Evolutionary conservation across 2,113 vertebrate species (phyloP).

Genomic region (Macrotus californicus): DNA sequence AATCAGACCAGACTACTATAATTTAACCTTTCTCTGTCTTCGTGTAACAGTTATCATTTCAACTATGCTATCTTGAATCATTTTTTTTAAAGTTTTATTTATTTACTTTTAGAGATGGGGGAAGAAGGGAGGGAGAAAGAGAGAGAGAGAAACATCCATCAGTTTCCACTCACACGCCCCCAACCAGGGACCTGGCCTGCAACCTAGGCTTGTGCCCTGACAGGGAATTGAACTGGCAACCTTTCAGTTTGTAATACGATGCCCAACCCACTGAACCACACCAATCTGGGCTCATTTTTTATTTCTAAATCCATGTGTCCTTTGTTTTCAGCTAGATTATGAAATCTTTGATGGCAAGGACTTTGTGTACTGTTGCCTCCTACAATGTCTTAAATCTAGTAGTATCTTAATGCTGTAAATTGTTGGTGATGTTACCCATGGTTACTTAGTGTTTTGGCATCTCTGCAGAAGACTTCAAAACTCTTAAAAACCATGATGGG

Average conservation of each 20-base stretch:
- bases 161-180: no score
- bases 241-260: no score
- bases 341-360: background rate
- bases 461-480: background rate
- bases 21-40: slow-evolving; percentile 19
- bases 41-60: background rate
- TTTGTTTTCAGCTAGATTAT: slow-evolving; percentile 1
- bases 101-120: no score
- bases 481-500: background rate
- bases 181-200: no score
- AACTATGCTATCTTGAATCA: background rate
- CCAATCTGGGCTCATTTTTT: background rate
- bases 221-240: no score
- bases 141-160: no score
- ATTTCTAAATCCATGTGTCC: slow-evolving; percentile 19
- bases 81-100: background rate
- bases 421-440: background rate
- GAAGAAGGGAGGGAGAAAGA: no score
- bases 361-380: background rate
- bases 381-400: background rate
- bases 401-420: background rate
- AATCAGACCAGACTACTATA: background rate
- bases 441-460: background rate
- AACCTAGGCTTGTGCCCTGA: no score
- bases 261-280: no score